These are phyloP conservation scores for Amaurobius ferox DNA, from an alignment of 2,888 invertebrate genomes.

Conservation along the genomic window DNA sequence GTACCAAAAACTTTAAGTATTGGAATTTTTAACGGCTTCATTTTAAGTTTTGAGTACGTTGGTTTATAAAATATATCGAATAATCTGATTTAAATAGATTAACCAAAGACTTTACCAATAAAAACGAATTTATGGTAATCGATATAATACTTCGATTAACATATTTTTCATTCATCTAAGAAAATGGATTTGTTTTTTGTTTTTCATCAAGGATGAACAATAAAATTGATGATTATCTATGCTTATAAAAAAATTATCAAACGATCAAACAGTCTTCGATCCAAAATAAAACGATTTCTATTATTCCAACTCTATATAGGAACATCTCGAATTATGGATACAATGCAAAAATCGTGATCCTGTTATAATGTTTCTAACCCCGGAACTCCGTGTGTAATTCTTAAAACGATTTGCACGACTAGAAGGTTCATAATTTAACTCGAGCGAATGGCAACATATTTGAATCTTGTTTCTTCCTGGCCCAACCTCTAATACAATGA, in stretches of 20 bases:
- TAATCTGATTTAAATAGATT: too few relatives aligned
- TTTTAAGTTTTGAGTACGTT: too few relatives aligned
- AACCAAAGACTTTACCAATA: too few relatives aligned
- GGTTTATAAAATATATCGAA: too few relatives aligned
- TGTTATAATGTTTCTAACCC: conserved; percentile 13
- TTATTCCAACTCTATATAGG: background rate
- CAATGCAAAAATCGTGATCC: conserved; percentile 28
- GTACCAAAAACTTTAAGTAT: too few relatives aligned
- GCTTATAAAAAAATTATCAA: background rate
- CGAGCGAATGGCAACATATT: background rate
- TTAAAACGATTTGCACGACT: conserved; percentile 18
- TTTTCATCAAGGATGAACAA: background rate
- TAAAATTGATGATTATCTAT: background rate
- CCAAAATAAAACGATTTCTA: background rate
- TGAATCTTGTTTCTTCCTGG: background rate
- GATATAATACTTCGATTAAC: too few relatives aligned
- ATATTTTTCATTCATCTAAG: too few relatives aligned
- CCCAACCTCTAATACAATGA: background rate
- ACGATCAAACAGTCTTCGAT: too few relatives aligned
- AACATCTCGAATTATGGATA: background rate
- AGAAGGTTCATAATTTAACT: background rate
- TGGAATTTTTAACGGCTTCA: too few relatives aligned
- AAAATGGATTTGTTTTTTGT: too few relatives aligned
- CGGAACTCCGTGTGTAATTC: conserved; percentile 30
- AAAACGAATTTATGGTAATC: too few relatives aligned